These are phyloP conservation scores for Prosopocoilus inquinatus DNA, from an alignment of 2,888 invertebrate species.

Conservation along the genomic window DNA sequence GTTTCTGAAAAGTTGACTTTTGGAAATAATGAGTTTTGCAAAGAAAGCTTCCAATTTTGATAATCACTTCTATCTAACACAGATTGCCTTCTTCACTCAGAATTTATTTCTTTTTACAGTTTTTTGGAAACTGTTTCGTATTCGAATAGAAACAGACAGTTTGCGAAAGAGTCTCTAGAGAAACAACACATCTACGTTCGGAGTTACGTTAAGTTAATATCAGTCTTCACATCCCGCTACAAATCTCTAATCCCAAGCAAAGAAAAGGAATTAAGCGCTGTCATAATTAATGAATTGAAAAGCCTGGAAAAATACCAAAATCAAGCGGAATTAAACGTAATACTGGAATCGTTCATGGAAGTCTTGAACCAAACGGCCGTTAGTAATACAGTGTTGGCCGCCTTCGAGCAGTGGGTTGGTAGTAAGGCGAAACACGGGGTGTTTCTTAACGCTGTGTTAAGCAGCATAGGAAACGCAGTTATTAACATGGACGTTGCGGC, in stretches of 20 bases:
- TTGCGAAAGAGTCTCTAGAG: conserved; percentile 40
- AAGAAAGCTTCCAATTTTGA: neutral
- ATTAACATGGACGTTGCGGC: conserved; percentile 53
- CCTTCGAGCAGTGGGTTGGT: conserved; percentile 51
- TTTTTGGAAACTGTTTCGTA: conserved; percentile 61
- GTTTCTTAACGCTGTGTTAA: conserved; percentile 52
- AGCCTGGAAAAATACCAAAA: conserved; percentile 55
- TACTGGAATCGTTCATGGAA: conserved; percentile 54
- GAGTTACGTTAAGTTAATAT: conserved; percentile 59
- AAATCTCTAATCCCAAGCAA: conserved; percentile 54
- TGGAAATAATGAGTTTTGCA: too few species aligned
- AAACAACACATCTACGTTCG: conserved; percentile 63
- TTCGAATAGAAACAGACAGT: conserved; percentile 49
- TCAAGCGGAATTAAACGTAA: conserved; percentile 51
- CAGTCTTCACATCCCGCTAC: conserved; percentile 55
- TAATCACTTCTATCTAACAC: too few species aligned
- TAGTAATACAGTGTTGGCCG: conserved; percentile 39
- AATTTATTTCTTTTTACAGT: conserved; percentile 44
- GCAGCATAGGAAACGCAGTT: conserved; percentile 51
- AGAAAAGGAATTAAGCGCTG: conserved; percentile 51
- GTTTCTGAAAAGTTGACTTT: too few species aligned
- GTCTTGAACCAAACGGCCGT: conserved; percentile 45
- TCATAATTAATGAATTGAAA: conserved; percentile 54
- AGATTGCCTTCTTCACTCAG: too few species aligned
- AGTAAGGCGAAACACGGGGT: conserved; percentile 52